Base-by-base conservation (phyloP, 2,888 invertebrate species). In the Apotomis turbidana region DNA sequence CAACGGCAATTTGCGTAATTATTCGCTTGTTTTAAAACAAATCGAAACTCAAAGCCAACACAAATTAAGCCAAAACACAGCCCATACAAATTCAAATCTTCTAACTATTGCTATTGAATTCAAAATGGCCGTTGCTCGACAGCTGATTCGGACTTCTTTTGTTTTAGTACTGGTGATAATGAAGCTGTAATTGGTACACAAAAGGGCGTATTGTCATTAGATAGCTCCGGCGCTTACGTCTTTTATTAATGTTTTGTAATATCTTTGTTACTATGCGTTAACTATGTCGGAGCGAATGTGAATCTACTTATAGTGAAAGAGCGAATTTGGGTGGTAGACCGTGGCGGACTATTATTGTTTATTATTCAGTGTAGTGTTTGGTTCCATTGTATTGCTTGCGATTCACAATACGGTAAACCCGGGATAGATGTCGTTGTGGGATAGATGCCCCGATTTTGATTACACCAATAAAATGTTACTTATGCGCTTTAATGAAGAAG, bases 1-100 rank as follows among this genome's bases (percentile, higher is more conserved):
- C n/a, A 46, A n/a, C 57, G 66, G 8, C 46, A 55, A 66, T 66
- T 66, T 66, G 46, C 57, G 44, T 66, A 66, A 66, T 66, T 66
- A 66, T 64, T 64, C 54, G 55, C 55, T 12, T 66, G 15, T 55
- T 64, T 66, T 66, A 55, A 66, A 66, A 57, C 52, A n/a, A 63
- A 52, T n/a, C 10, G 1, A n/a, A 51, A 3, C 49, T 49, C 52
- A 41, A 52, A 13, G 3, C 9, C 3, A 5, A 57, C n/a, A 57
- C 27, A 3, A 5, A 10, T 27, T 15, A 46, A 13, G 13, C 9
- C 41, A 8, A 44, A 57, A n/a, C 8, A 9, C 27, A 6, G 9
- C 1, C 6, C 27, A 46, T 36, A 12, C 44, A n/a, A 46, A 66
- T 55, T 44, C 15, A 66, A 66, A 57, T 36, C 64, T 54, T 64